Evolutionary conservation across 2,888 invertebrate species (phyloP).

Genomic region (Lycocerus yunnanus): DNA sequence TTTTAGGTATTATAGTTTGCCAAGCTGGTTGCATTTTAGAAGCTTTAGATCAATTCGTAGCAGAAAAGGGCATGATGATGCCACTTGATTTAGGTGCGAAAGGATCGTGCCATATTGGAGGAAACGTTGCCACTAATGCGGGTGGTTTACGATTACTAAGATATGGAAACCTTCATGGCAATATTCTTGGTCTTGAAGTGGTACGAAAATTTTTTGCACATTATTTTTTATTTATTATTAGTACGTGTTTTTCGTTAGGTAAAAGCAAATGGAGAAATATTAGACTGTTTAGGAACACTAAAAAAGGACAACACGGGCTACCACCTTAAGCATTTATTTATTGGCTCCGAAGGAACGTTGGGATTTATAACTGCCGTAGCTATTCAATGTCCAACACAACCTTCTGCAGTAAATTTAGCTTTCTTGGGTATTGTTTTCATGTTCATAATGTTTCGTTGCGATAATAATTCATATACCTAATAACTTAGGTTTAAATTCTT

Average conservation of each 20-base stretch:
- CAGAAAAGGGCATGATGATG: slow-evolving; percentile 81
- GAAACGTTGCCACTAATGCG: slow-evolving; percentile 95
- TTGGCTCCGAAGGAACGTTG: slow-evolving; percentile 96
- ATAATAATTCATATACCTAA: neutral
- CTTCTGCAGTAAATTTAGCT: slow-evolving; percentile 82
- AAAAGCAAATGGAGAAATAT: slow-evolving; percentile 80
- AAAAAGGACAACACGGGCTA: slow-evolving; percentile 98
- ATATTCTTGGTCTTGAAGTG: slow-evolving; percentile 88
- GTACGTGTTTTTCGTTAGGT: slow-evolving; percentile 60
- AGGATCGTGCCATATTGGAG: slow-evolving; percentile 93
- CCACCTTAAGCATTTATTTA: slow-evolving; percentile 94
- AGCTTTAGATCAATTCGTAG: slow-evolving; percentile 75
- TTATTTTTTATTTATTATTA: slow-evolving; percentile 1
- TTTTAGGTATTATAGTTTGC: slow-evolving; percentile 74
- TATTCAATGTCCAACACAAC: slow-evolving; percentile 85
- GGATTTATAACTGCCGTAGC: slow-evolving; percentile 93
- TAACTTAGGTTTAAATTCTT: slow-evolving; percentile 71
- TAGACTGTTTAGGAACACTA: slow-evolving; percentile 83
- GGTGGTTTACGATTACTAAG: slow-evolving; percentile 92
- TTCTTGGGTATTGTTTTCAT: slow-evolving; percentile 76
- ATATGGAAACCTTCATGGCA: slow-evolving; percentile 94
- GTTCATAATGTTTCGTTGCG: neutral
- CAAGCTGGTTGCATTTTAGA: slow-evolving; percentile 95
- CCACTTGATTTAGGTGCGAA: slow-evolving; percentile 97
- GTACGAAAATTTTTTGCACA: slow-evolving; percentile 59